phyloP scores from a whole-genome alignment of 2,888 invertebrate genomes.

The Cheiracanthium punctorium region DNA sequence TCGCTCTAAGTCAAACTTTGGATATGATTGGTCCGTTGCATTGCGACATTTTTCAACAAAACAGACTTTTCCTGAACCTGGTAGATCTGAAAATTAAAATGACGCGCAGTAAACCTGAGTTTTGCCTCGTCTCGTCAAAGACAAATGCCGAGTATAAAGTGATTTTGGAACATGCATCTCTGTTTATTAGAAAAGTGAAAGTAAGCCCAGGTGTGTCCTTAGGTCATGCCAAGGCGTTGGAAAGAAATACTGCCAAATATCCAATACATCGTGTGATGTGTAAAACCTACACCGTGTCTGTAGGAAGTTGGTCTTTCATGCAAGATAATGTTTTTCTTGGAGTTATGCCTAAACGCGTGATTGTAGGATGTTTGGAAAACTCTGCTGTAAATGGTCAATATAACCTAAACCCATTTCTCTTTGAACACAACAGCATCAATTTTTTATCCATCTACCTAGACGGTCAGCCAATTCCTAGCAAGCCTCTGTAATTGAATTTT shows the following conservation, averaged over 20 bases:
- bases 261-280: slow-evolving; percentile 22
- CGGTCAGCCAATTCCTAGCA: slow-evolving; percentile 71
- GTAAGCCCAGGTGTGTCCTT: slow-evolving; percentile 5
- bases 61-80: neutral
- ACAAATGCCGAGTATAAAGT: slow-evolving; percentile 1
- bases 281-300: slow-evolving; percentile 16
- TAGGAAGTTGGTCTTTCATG: slow-evolving; percentile 5
- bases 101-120: neutral
- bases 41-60: neutral
- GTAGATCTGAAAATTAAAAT: neutral
- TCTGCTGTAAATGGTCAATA: slow-evolving; percentile 71
- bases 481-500: slow-evolving; percentile 50
- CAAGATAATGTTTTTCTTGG: slow-evolving; percentile 22
- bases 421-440: slow-evolving; percentile 71
- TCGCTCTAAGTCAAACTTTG: neutral
- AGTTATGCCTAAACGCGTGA: slow-evolving; percentile 6
- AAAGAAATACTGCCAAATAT: slow-evolving; percentile 9
- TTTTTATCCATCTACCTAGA: slow-evolving; percentile 71
- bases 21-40: neutral
- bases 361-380: slow-evolving; percentile 73
- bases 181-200: slow-evolving; percentile 25
- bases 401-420: slow-evolving; percentile 71
- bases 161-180: slow-evolving; percentile 7
- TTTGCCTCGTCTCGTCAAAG: neutral
- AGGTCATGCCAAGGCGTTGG: slow-evolving; percentile 18